Base-by-base conservation (phyloP, 2,888 invertebrate species). In the Coronaproctus castanopsis region DNA sequence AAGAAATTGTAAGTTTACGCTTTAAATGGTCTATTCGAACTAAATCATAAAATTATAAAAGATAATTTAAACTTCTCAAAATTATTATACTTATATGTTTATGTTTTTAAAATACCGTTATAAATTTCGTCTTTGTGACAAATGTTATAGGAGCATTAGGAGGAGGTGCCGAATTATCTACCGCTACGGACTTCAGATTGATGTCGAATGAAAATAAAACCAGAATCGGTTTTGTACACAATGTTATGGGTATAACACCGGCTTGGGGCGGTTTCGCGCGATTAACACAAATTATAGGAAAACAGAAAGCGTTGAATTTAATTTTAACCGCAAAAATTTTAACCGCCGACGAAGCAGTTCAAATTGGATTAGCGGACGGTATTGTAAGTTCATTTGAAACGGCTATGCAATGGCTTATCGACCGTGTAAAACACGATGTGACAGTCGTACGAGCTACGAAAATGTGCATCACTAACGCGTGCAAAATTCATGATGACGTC, bases 91-190 rank as follows among this genome's bases (percentile, higher is more conserved):
- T n/a, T n/a, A n/a, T n/a, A n/a, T n/a, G n/a, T n/a, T n/a, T n/a
- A n/a, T n/a, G n/a, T n/a, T n/a, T n/a, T n/a, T n/a, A n/a, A n/a
- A n/a, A n/a, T n/a, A n/a, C n/a, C n/a, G n/a, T n/a, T n/a, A n/a
- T n/a, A n/a, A n/a, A n/a, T n/a, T n/a, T n/a, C n/a, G n/a, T n/a
- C n/a, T n/a, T n/a, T n/a, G n/a, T n/a, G n/a, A n/a, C n/a, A n/a
- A n/a, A n/a, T n/a, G n/a, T n/a, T n/a, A n/a, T n/a, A n/a, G n/a
- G 67, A 24, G 76, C 77, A 1, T 63, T 77, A 1, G 78, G 78
- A 5, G 78, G 77, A 1, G 78, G 77, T 2, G 75, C 77, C 1
- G 78, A 78, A 66, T 59, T 78, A 8, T 68, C 72, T 1, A 69
- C 73, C 21, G 70, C 73, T 1, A 75, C 76, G 65, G 78, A 78